Evolutionary conservation across 2,888 invertebrate species (phyloP), one percentile per base, ranked within the genome.

Genomic region (Argyra leucocephala): DNA sequence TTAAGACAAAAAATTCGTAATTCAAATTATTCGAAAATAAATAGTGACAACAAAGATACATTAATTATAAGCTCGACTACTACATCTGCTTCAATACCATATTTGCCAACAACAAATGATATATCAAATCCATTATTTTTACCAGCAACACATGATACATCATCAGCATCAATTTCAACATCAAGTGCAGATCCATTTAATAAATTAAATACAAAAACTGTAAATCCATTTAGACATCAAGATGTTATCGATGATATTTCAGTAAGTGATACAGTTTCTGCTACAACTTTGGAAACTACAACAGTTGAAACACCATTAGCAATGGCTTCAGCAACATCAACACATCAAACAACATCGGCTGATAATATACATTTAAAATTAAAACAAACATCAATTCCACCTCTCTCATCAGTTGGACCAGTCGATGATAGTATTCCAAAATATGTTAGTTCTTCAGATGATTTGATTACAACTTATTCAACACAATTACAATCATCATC

Each of bases 151-250:
- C 12, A 48, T 48, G 48, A 48, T 12, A 18, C 48, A 48, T 48
- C 48, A 5, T 9, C 15, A 12, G 2, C 15, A 18, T 48, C 48
- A 48, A 48, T 48, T 48, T 48, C 48, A 48, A 48, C 48, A 1
- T 48, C 48, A 15, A 48, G 48, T 48, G 48, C 48, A 15, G 48
- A 48, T n/a, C 48, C 48, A 48, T 48, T 48, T 15, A 48, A 18
- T 48, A 48, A 48, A 48, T 48, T 48, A n/a, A 48, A 48, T 48
- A 48, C 48, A 48, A 48, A 48, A 48, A 48, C 48, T 15, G 48
- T 48, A 48, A 48, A 48, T 48, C 48, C 48, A 18, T 48, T 48
- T 48, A 48, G 48, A 48, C 48, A 48, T 48, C 48, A 48, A 48
- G 48, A 48, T 18, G 48, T 18, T 2, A 48, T 48, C 18, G 48